phyloP scores from a whole-genome alignment of 1,140 invertebrate genomes.

The Drosophila baimaii region DNA sequence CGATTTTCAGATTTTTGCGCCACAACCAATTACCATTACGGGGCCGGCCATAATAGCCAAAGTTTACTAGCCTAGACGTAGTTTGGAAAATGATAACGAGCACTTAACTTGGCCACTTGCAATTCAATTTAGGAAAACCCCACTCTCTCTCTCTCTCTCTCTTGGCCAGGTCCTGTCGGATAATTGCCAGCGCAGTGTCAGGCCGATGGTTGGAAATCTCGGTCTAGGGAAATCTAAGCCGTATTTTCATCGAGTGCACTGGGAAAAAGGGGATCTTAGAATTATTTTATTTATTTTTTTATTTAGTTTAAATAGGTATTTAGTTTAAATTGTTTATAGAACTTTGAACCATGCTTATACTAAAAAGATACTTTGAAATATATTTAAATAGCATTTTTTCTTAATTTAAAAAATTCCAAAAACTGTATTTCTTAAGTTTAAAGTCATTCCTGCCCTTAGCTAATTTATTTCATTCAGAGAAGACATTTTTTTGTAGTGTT shows the following conservation, averaged over 20 bases:
- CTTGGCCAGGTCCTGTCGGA: slow-evolving; percentile 28
- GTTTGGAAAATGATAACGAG: slow-evolving; percentile 62
- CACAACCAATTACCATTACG: slow-evolving; percentile 32
- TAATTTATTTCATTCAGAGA: not conserved
- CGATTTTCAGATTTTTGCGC: slow-evolving; percentile 36
- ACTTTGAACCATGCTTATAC: not conserved
- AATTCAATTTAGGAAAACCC: slow-evolving; percentile 64
- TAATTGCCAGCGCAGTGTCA: slow-evolving; percentile 37
- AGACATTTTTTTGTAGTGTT: not conserved
- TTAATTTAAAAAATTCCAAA: not conserved
- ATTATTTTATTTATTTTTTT: not conserved
- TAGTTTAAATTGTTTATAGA: not conserved
- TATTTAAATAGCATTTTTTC: too few relatives aligned
- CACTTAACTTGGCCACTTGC: slow-evolving; percentile 59
- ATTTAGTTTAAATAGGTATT: too few relatives aligned
- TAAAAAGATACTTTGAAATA: too few relatives aligned
- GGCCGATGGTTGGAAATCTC: slow-evolving; percentile 37
- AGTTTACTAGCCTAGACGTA: slow-evolving; percentile 39
- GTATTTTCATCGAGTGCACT: slow-evolving; percentile 21
- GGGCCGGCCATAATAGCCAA: slow-evolving; percentile 43
- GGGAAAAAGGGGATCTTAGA: not conserved
- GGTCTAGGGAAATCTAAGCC: slow-evolving; percentile 17
- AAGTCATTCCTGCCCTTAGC: not conserved
- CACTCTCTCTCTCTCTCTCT: slow-evolving; percentile 11
- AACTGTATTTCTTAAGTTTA: not conserved